Evolutionary conservation across 2,888 invertebrate genomes (phyloP).

Genomic region (Caenorhabditis plicata): DNA sequence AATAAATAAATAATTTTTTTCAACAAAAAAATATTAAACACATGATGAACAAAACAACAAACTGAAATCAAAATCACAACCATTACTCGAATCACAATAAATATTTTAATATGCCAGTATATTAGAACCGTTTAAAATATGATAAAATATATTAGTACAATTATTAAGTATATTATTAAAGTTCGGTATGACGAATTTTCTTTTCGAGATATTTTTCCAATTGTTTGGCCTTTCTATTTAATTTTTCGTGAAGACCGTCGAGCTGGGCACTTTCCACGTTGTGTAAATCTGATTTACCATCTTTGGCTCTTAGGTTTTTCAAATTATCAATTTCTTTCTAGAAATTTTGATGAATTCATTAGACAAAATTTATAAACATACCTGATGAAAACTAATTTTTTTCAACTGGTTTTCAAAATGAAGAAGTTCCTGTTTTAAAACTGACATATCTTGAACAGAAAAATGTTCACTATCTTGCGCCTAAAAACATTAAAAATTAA

Average conservation of each 20-base stretch:
- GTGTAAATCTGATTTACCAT: constrained; percentile 24
- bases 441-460: constrained; percentile 30
- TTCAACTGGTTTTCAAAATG: constrained; percentile 54
- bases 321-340: constrained; percentile 19
- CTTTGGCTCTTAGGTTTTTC: constrained; percentile 9
- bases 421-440: constrained; percentile 42
- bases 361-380: constrained; percentile 4
- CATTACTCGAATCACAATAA: too few relatives aligned
- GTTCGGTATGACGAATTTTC: constrained; percentile 44
- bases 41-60: too few relatives aligned
- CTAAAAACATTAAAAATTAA: constrained; percentile 4
- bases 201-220: constrained; percentile 51
- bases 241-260: constrained; percentile 43
- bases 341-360: constrained; percentile 1
- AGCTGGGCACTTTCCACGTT: constrained; percentile 40
- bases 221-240: constrained; percentile 52
- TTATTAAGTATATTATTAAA: too few relatives aligned
- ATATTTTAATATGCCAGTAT: too few relatives aligned
- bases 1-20: too few relatives aligned
- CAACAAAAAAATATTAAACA: too few relatives aligned
- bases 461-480: constrained; percentile 38
- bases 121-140: too few relatives aligned
- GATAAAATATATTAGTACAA: too few relatives aligned
- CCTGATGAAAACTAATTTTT: constrained; percentile 51
- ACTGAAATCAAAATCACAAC: too few relatives aligned